Conservation (phyloP, 1,140 invertebrate genomes). For the Sarcophaga peregrina region DNA sequence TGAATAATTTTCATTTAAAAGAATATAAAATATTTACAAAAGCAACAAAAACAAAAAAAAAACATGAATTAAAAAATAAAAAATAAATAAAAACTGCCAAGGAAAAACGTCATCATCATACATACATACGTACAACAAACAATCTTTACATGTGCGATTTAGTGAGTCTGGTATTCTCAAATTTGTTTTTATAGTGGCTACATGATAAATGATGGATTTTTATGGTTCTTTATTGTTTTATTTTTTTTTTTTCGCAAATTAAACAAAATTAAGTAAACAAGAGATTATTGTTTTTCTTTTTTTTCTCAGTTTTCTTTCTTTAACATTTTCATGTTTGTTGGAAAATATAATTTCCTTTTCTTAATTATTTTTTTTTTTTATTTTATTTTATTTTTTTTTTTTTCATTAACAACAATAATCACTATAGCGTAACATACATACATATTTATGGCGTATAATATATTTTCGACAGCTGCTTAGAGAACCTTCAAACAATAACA, state of each 20-base stretch:
- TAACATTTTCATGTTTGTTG: not conserved
- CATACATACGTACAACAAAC: no score
- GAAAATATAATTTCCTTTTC: not conserved
- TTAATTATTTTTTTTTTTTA: no score
- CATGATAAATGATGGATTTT: conserved; percentile 38
- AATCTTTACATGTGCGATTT: no score
- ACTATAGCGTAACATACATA: not conserved
- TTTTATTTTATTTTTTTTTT: no score
- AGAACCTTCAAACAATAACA: not conserved
- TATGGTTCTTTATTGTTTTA: not conserved
- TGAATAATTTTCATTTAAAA: no score
- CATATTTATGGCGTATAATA: no score
- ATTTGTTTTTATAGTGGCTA: conserved; percentile 1
- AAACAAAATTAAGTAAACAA: conserved; percentile 16
- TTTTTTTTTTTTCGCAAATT: not conserved
- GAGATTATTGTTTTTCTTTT: not conserved
- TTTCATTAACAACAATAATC: not conserved
- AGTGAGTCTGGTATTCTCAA: not conserved
- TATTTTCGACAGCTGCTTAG: not conserved
- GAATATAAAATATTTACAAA: no score
- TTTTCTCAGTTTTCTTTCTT: not conserved
- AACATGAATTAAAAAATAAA: no score
- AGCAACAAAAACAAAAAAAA: not conserved
- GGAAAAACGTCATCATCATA: no score
- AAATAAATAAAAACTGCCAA: no score